Evolutionary conservation across 2,797 vertebrate genomes (phyloP).

Genomic region (Catharus ustulatus): DNA sequence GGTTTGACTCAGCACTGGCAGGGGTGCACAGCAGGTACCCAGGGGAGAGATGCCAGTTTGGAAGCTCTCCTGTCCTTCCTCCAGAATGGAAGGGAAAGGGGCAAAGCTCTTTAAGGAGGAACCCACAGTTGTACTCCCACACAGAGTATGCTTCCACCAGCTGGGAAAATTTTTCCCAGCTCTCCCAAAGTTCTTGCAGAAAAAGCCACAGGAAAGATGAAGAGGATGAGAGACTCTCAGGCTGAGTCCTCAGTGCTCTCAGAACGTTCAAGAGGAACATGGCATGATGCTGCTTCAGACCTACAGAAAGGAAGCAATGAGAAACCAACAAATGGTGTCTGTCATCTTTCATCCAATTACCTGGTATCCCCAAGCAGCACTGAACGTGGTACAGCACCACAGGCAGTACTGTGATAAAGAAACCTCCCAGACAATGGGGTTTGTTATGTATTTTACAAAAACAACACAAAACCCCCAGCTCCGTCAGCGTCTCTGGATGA

Average conservation of each 20-base stretch:
- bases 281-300: background rate
- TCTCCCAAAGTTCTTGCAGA: background rate
- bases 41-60: background rate
- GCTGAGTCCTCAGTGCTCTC: background rate
- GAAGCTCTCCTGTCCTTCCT: background rate
- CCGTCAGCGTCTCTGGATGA: background rate
- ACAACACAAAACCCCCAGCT: background rate
- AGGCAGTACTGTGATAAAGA: background rate
- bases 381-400: background rate
- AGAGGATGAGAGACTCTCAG: fast-evolving
- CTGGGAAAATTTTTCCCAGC: background rate
- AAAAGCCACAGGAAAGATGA: background rate
- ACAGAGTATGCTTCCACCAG: fast-evolving
- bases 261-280: background rate
- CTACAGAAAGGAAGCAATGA: background rate
- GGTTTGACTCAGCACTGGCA: background rate
- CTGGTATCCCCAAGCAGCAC: background rate
- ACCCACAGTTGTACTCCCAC: background rate
- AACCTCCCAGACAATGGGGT: background rate
- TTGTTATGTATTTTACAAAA: background rate
- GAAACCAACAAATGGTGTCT: background rate
- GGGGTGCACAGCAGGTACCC: background rate
- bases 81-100: background rate
- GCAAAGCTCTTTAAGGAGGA: background rate
- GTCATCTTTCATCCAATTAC: background rate